Evolutionary conservation across 2,797 vertebrate genomes (phyloP).

Genomic region (Lepilemur septentrionalis): DNA sequence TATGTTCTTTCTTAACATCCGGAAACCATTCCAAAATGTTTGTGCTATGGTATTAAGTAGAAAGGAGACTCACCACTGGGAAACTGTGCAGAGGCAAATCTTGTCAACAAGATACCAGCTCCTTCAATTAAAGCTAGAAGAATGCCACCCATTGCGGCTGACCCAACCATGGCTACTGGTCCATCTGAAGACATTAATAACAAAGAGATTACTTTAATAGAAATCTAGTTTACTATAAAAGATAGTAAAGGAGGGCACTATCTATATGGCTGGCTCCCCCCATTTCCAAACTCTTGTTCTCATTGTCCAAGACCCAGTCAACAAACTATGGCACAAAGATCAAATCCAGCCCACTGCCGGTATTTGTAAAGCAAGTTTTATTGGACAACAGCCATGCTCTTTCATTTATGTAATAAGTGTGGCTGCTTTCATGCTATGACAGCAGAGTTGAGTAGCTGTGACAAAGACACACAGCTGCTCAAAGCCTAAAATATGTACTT

Average conservation of each 20-base stretch:
- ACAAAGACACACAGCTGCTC: neutral
- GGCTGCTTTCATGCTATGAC: neutral
- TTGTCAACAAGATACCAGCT: constrained; percentile 95
- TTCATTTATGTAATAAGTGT: fast-evolving
- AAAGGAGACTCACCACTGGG: constrained; percentile 90
- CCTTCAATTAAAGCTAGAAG: constrained; percentile 97
- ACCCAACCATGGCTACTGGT: constrained; percentile 96
- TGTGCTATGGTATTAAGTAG: neutral
- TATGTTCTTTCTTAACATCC: neutral
- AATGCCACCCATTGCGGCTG: constrained; percentile 97
- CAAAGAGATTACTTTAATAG: neutral
- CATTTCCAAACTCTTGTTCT: neutral
- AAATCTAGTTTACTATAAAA: neutral
- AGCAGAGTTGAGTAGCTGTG: neutral
- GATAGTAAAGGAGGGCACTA: neutral
- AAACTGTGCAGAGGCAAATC: constrained; percentile 96
- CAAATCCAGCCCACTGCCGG: neutral
- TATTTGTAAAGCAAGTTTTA: neutral
- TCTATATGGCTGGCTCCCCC: neutral
- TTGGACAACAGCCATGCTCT: neutral
- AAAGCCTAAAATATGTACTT: neutral
- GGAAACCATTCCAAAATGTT: neutral
- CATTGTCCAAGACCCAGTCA: neutral
- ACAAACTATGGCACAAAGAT: neutral
- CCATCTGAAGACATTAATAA: constrained; percentile 87